Evolutionary conservation across 2,113 vertebrate species (phyloP), one percentile per base, ranked within the genome.

Genomic region (Dasyurus viverrinus): DNA sequence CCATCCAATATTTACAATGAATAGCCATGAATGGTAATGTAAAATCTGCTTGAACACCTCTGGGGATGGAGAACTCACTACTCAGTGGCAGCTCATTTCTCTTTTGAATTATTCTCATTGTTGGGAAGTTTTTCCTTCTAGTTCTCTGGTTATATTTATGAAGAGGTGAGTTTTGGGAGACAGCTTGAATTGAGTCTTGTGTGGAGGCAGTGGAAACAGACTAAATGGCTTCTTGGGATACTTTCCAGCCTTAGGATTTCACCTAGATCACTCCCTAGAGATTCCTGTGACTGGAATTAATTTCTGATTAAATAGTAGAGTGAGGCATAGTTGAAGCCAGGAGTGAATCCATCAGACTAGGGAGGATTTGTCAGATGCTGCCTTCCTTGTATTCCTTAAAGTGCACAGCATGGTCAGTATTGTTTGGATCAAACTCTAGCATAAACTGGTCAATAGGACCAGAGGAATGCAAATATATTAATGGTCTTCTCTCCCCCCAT

Each of bases 281-380:
- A 42, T 84, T 84, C 19, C 68, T 84, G 19, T 84, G 68, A 42
- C 68, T 84, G 68, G 68, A 84, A 84, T 84, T 84, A 42, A 84
- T 84, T 84, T 84, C n/a, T 84, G 68, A 84, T 84, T 84, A 84
- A 84, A 42, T n/a, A 84, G n/a, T 84, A 84, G n/a, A 84, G 68
- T 42, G n/a, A 84, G 19, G n/a, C n/a, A 84, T 23, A 84, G n/a
- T 22, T 22, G n/a, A 84, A 84, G 19, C 68, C n/a, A 84, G 36
- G n/a, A 42, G n/a, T 84, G 6, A 84, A n/a, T 84, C n/a, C 68
- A 84, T 84, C 68, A 84, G 36, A 23, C n/a, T 84, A n/a, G 68
- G 42, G 68, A 23, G 19, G 68, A 84, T 84, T 84, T 84, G n/a
- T 42, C n/a, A 42, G n/a, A 84, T 84, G 68, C n/a, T 42, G 36